Evolutionary conservation across 2,113 vertebrate genomes (phyloP), one percentile per base, ranked within the genome.

Genomic region (Chaetodon auriga): DNA sequence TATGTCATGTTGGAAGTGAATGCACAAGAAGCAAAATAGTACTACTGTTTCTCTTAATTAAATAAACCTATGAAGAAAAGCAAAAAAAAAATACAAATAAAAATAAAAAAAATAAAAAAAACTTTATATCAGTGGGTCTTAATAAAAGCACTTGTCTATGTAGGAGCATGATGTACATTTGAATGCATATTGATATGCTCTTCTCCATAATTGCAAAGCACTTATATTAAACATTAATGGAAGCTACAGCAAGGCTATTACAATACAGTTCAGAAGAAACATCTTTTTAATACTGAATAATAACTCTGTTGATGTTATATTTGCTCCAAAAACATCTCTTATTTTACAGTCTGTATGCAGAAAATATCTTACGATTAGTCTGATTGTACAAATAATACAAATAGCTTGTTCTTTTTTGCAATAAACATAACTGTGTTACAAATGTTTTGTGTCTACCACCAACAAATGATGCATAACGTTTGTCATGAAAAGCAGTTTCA

Each of bases 211-310:
- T 46, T 78, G 41, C 43, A 72, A 70, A 82, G 8, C 30, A 68
- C 0, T 62, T 54, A 53, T 5, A 62, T 15, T 49, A 19, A 64
- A 66, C 19, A 76, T 12, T 57, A 19, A 60, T 63, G 11, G 7
- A 83, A 55, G 55, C 45, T 41, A 83, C n/a, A 58, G 12, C 41
- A 85, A 81, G 36, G 68, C 54, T 30, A 66, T 70, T 63, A 75
- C 35, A 68, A 62, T 18, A 78, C 55, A 76, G 23, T 69, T 58
- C 7, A 3, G 53, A 76, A 61, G 68, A 45, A 68, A 55, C 7
- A 45, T 63, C 13, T 7, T 77, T 53, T 66, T 19, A 70, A 55
- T 16, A 45, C 30, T 43, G 30, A 30, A 30, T 30, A 30, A 30
- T 30, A 2, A 46, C 16, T 65, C 23, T 58, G 30, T 58, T 30